Evolutionary conservation across 2,888 invertebrate genomes (phyloP).

Genomic region (Anthophora plumipes): DNA sequence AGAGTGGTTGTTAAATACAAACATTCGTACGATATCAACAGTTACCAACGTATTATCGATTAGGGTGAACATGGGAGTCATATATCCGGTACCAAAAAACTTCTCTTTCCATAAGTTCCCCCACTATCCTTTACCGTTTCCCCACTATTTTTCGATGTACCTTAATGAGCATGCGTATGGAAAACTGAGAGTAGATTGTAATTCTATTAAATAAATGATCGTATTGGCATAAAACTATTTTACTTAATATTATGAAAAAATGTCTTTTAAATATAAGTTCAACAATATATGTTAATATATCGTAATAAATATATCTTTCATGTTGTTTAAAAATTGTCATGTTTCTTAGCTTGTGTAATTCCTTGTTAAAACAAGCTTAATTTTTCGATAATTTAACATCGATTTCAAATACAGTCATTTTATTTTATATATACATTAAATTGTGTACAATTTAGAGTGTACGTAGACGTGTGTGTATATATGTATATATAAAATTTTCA

Average conservation of each 20-base stretch:
- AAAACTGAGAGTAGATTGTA: neutral
- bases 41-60: conserved; percentile 58
- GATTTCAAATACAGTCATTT: neutral
- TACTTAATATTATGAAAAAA: neutral
- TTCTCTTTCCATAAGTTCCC: conserved; percentile 43
- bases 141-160: conserved; percentile 11
- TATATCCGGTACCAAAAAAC: conserved; percentile 36
- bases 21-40: conserved; percentile 52
- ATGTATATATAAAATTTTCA: no score
- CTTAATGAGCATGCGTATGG: conserved; percentile 34
- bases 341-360: neutral
- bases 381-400: neutral
- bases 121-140: conserved; percentile 30
- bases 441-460: neutral
- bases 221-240: neutral
- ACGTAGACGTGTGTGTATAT: no score
- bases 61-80: conserved; percentile 34
- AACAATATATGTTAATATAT: neutral
- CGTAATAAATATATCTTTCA: neutral
- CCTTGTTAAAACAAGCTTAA: neutral
- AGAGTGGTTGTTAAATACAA: conserved; percentile 9
- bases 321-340: neutral
- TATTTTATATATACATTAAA: neutral
- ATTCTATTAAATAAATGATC: neutral
- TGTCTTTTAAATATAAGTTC: neutral